Evolutionary conservation across 35 echinoderm and acorn worm genomes (phyloP).

Genomic region (Ptychodera flava): DNA sequence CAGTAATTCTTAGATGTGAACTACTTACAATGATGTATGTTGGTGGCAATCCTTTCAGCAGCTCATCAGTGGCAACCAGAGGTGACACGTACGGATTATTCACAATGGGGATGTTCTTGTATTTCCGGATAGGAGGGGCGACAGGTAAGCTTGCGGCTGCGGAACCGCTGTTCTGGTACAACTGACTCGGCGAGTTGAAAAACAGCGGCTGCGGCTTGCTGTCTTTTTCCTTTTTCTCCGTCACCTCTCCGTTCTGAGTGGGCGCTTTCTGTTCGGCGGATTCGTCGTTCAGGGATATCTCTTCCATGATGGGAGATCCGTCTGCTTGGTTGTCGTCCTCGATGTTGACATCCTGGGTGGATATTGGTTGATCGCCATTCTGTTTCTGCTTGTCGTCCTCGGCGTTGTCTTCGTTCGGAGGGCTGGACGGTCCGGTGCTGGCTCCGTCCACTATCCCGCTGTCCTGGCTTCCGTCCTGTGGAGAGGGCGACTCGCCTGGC

Average conservation of each 20-base stretch:
- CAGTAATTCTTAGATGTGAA: too few relatives aligned
- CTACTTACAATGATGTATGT: constrained; percentile 83
- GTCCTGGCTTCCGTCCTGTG: background rate
- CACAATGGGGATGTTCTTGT: constrained; percentile 78
- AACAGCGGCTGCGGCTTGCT: background rate
- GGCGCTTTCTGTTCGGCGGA: background rate
- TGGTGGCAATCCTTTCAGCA: constrained; percentile 81
- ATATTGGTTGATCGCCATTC: background rate
- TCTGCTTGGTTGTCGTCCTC: background rate
- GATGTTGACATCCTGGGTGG: background rate
- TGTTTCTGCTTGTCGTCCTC: background rate
- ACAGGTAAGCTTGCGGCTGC: constrained; percentile 43
- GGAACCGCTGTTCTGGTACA: background rate
- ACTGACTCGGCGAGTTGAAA: constrained; percentile 13
- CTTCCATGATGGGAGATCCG: background rate
- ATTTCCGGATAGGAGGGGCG: constrained; percentile 62
- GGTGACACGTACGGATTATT: constrained; percentile 88
- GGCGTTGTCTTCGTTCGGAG: background rate
- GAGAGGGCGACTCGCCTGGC: background rate
- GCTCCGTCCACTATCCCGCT: background rate
- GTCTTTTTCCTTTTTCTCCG: background rate
- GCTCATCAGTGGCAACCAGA: constrained; percentile 62
- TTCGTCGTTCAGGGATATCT: background rate
- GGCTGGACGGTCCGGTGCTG: background rate
- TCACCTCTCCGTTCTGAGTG: background rate